Base-by-base conservation (phyloP, 2,888 invertebrate species). In the Cenopis cana region DNA sequence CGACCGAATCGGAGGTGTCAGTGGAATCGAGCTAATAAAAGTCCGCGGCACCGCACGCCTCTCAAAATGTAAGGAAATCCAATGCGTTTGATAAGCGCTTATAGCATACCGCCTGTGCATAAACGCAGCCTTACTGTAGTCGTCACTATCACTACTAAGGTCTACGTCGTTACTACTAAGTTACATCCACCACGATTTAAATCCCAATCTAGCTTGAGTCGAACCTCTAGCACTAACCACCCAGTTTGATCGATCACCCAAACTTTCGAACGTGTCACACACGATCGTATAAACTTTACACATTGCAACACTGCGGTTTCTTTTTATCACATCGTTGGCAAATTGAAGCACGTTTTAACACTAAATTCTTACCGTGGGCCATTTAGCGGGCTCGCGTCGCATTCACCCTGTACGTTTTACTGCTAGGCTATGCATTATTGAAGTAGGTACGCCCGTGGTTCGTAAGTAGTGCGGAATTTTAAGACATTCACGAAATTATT, bases 261-360 rank as follows among this genome's bases (percentile, higher is more conserved):
- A 71, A 71, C 71, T 71, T 71, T 56, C 55, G 55, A 67, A 73
- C 75, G 74, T 74, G 71, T 74, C 75, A 76, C 74, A 73, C 74
- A 73, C 75, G 77, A 76, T 79, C 79, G 75, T 69, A 74, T 67
- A 76, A 78, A 74, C 81, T 82, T 81, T 81, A 80, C 79, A 82
- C 80, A 83, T 82, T 83, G 82, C 82, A 79, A 81, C 78, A 79
- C 80, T 81, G 82, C 78, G 84, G 86, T 84, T 79, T 78, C 79
- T 83, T 88, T 85, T 88, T 89, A 88, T 86, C 89, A 89, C 87
- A 85, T 87, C 85, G 84, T 88, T 87, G 81, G 81, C 79, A 85
- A 87, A 89, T 88, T 85, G 86, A 78, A 84, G 85, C 90, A 90
- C 89, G 89, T 89, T 83, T 85, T 81, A 80, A 81, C 84, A 86